Evolutionary conservation across 2,888 invertebrate species (phyloP).

Genomic region (Drosophila hamatofila): DNA sequence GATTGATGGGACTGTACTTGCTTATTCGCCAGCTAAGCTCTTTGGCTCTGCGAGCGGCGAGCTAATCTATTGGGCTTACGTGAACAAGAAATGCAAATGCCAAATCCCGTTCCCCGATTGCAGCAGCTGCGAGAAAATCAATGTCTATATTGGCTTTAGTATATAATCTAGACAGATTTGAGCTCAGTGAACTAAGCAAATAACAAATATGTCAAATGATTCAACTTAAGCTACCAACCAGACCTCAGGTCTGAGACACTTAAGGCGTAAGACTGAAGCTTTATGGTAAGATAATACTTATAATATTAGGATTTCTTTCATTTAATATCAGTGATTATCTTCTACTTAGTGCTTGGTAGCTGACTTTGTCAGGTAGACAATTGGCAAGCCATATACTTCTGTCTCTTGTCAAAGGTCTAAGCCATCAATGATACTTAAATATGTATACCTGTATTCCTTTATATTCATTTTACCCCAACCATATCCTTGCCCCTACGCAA

Average conservation of each 20-base stretch:
- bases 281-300: background rate
- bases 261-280: background rate
- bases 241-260: background rate
- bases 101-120: background rate
- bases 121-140: conserved; percentile 1
- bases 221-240: background rate
- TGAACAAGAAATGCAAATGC: conserved; percentile 3
- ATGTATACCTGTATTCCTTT: background rate
- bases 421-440: background rate
- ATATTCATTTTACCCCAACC: background rate
- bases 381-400: background rate
- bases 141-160: background rate
- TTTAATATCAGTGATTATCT: background rate
- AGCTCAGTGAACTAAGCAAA: background rate
- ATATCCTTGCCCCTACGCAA: background rate
- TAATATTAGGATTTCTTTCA: background rate
- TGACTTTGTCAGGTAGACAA: background rate
- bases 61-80: conserved; percentile 8
- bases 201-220: background rate
- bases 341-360: background rate
- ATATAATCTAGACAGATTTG: background rate
- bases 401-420: background rate
- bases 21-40: conserved; percentile 3
- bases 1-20: conserved; percentile 17
- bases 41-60: background rate